Percentiles rank a stretch among this genome's conserved stretches.
phyloP scores from a whole-genome alignment of 2,888 invertebrate genomes.

The Teinopalpus imperialis region DNA sequence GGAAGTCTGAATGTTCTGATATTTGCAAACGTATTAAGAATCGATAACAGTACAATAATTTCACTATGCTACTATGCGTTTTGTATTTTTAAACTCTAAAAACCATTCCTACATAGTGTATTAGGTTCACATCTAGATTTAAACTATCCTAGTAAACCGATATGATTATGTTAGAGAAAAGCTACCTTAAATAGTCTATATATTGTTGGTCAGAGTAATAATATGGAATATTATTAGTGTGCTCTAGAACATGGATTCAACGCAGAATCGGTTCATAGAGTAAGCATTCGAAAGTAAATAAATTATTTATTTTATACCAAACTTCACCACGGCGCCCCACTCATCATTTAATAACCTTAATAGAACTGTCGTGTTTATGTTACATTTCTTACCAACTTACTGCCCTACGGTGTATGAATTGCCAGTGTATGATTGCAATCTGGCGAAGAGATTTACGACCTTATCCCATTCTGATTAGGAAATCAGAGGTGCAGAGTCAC shows the following conservation, averaged over 20 bases:
- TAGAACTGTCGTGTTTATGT: slow-evolving; percentile 32
- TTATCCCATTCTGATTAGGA: slow-evolving; percentile 10
- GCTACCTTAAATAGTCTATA: too few relatives aligned
- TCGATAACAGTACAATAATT: too few relatives aligned
- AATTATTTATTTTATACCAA: slow-evolving; percentile 23
- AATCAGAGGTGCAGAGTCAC: background rate
- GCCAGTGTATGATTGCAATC: slow-evolving; percentile 14
- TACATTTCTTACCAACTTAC: slow-evolving; percentile 30
- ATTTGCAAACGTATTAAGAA: too few relatives aligned
- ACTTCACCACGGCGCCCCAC: slow-evolving; percentile 25
- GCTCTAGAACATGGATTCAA: background rate
- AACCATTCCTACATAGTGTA: too few relatives aligned
- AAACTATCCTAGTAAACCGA: too few relatives aligned
- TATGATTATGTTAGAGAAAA: too few relatives aligned
- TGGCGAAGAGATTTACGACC: slow-evolving; percentile 20
- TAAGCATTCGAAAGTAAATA: slow-evolving; percentile 10
- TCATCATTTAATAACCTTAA: slow-evolving; percentile 32
- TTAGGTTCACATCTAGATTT: too few relatives aligned
- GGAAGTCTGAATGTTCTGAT: too few relatives aligned
- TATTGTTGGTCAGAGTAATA: too few relatives aligned
- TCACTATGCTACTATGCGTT: too few relatives aligned
- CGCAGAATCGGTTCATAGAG: background rate
- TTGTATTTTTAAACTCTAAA: too few relatives aligned
- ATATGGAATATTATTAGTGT: background rate
- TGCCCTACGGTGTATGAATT: slow-evolving; percentile 26